Evolutionary conservation across 2,113 vertebrate genomes (phyloP), one percentile per base, ranked within the genome.

Genomic region (Chitala chitala): DNA sequence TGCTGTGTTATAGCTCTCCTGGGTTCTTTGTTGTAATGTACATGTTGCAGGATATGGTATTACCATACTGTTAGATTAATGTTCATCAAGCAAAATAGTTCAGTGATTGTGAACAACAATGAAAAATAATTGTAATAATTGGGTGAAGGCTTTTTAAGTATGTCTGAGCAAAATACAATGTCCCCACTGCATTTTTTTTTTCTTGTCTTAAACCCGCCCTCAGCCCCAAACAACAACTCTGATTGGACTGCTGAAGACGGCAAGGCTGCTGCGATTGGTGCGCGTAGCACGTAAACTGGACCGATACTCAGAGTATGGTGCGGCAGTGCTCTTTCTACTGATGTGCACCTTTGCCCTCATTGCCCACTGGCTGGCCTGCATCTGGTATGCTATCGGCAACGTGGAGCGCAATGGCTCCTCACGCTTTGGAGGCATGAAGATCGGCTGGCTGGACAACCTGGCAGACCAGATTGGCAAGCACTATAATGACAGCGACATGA

Each of bases 361-460:
- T 0, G 95, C 95, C 4, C 95, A 97, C 77, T 97, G 95, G 95
- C 88, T 97, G 82, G 95, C 94, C 70, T 97, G 95, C 81, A 97
- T 97, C 86, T 97, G 95, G 95, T 97, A 97, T 5, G 95, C 95
- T 87, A 97, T 97, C 10, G 95, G 95, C 76, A 95, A 96, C 50
- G 89, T 95, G 90, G 95, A 97, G 84, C 92, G 93, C 80, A 94
- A 92, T 42, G 86, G 94, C 87, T 89, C 95, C 69, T 87, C 91
- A 15, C 94, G 92, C 79, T 76, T 84, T 0, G 84, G 87, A 1
- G 84, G 44, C 68, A 64, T 92, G 87, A 96, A 94, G 88, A 99
- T 98, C 0, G 97, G 97, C 78, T 99, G 97, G 97, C 86, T 99
- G 83, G 94, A 99, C 89, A 96, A 95, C 85, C 84, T 99, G 78